Evolutionary conservation across 2,113 vertebrate species (phyloP), one percentile per base, ranked within the genome.

Genomic region (Eublepharis macularius): DNA sequence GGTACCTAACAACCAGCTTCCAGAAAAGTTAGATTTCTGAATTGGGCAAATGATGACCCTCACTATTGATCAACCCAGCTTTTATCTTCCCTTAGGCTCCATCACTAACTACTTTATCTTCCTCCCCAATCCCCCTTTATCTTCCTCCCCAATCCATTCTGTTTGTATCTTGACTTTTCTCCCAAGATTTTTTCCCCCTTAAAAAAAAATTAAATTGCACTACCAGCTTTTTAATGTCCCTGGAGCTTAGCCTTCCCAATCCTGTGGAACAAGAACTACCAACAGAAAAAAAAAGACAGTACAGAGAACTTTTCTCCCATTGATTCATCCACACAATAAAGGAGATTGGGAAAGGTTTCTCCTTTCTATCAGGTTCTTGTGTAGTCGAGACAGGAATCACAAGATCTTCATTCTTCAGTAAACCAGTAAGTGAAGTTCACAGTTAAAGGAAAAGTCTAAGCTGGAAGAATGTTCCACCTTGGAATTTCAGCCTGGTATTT

Each of bases 241-340:
- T 66, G 57, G 80, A 90, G 84, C 87, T 80, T 79, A 88, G 29
- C 78, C 78, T 89, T 86, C 63, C 69, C 17, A 68, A 80, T 72
- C 9, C 51, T 69, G 83, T 79, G 77, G 34, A 34, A 75, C 32
- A 68, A 66, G n/a, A 88, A 91, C 84, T 0, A 17, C 24, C 68
- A 3, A 45, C 14, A 36, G 8, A 84, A 86, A 74, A 86, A 70
- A 79, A 5, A n/a, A n/a, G 9, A 29, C 82, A 73, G 32, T 43
- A 1, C 65, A 1, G 65, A 80, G n/a, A 76, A 13, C 29, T 6
- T 0, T 21, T 65, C 6, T 4, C 29, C 41, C 4, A 68, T 8
- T 34, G 1, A 10, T 41, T 11, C 9, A 66, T 65, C 43, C 34
- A 4, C 24, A 19, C 47, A 66, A 13, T 39, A 34, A 68, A 14